Evolutionary conservation across 2,797 vertebrate genomes (phyloP).

Genomic region (Salmo trutta): DNA sequence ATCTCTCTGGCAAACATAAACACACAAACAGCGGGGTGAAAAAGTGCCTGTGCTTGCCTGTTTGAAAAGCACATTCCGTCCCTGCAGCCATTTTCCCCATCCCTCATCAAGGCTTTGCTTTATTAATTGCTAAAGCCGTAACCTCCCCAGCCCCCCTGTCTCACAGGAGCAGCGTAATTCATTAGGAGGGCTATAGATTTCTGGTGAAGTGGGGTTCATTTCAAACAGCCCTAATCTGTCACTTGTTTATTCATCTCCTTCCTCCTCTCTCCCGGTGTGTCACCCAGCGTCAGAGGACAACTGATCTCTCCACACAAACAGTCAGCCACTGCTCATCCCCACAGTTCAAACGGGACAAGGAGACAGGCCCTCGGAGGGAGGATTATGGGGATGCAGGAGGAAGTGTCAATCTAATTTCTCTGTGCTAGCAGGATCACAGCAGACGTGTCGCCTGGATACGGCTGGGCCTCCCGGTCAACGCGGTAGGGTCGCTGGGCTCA

Average conservation of each 20-base stretch:
- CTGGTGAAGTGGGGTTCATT: background rate
- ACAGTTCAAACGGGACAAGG: conserved; percentile 40
- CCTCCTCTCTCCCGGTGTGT: background rate
- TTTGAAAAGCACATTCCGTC: conserved; percentile 39
- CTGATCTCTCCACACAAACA: conserved; percentile 37
- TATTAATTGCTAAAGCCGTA: conserved; percentile 44
- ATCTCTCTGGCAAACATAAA: conserved; percentile 61
- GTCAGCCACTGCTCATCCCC: conserved; percentile 31
- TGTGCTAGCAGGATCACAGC: conserved; percentile 51
- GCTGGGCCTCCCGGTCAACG: conserved; percentile 42
- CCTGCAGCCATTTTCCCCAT: conserved; percentile 34
- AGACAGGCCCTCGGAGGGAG: conserved; percentile 36
- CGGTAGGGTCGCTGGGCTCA: conserved; percentile 37
- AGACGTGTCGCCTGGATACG: conserved; percentile 44
- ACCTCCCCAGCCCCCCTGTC: conserved; percentile 1
- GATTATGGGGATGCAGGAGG: conserved; percentile 35
- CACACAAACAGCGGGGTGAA: conserved; percentile 56
- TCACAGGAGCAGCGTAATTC: conserved; percentile 36
- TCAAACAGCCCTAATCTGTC: conserved; percentile 20
- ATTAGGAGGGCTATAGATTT: conserved; percentile 27
- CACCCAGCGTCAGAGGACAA: background rate
- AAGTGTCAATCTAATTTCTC: conserved; percentile 59
- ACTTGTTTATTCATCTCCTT: conserved; percentile 20
- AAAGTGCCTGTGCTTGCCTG: conserved; percentile 19
- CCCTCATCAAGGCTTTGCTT: conserved; percentile 34